Base-by-base conservation (phyloP, 2,113 vertebrate genomes). In the Coptodon rendalli region DNA sequence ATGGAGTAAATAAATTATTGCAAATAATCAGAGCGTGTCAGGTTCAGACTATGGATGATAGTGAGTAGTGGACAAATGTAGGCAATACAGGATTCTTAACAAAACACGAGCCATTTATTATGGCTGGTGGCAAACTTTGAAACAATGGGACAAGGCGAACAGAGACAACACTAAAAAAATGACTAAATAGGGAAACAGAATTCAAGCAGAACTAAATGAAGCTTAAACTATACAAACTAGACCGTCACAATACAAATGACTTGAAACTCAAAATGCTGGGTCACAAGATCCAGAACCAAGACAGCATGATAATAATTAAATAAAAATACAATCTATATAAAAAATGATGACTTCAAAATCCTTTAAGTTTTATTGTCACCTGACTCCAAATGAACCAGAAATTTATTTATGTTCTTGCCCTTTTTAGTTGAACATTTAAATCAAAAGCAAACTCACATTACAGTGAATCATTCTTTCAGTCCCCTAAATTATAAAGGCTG, bases 301-400 rank as follows among this genome's bases (percentile, higher is more conserved):
- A 61, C 59, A 4, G 29, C 59, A 34, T 19, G 59, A 1, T 63
- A 3, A 9, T 34, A 63, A 63, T 63, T 6, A 63, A 61, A 5
- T 34, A 19, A 61, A 34, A 61, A 61, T 19, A 0, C 57, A 61
- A 34, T 9, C 59, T 61, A 19, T 34, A 11, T 61, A 61, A 61
- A 29, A 61, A 61, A 0, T 34, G 5, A 34, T 31, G 57, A 61
- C 29, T 61, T 61, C 29, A 17, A 61, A 61, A 19, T 16, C 3
- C 29, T n/a, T n/a, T n/a, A 61, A 61, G 2, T 61, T 1, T 0
- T 9, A 61, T 57, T 31, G 0, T n/a, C n/a, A n/a, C n/a, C n/a
- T n/a, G n/a, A n/a, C n/a, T n/a, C n/a, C n/a, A n/a, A n/a, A n/a
- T n/a, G n/a, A n/a, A n/a, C n/a, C n/a, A n/a, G n/a, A n/a, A n/a